Percentiles rank a stretch among this genome's conserved stretches.
Evolutionary conservation across 1,140 invertebrate species (phyloP).

Genomic region (Chymomyza costata): DNA sequence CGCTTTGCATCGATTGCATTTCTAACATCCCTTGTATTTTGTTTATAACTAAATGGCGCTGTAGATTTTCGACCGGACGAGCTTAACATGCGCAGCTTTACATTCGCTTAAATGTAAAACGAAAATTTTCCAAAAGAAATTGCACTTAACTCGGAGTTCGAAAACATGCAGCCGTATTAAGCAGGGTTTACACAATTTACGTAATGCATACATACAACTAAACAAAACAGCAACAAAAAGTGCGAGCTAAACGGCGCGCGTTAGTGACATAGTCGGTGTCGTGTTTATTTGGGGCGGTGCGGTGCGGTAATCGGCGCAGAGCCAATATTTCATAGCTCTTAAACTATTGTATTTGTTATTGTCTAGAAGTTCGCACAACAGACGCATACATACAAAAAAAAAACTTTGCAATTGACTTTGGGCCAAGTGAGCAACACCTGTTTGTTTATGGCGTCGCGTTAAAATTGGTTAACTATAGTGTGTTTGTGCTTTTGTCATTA

Average conservation of each 20-base stretch:
- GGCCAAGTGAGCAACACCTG: slow-evolving; percentile 22
- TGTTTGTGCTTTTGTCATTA: slow-evolving; percentile 17
- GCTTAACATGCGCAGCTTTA: slow-evolving; percentile 10
- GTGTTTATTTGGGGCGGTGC: too few relatives aligned
- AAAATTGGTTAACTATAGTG: slow-evolving; percentile 22
- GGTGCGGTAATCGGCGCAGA: too few relatives aligned
- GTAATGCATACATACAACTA: too few relatives aligned
- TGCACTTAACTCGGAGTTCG: not conserved
- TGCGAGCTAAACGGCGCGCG: too few relatives aligned
- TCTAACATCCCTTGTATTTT: slow-evolving; percentile 29
- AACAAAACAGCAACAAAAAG: too few relatives aligned
- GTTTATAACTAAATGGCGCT: slow-evolving; percentile 39
- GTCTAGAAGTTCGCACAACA: too few relatives aligned
- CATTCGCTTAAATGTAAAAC: slow-evolving; percentile 1
- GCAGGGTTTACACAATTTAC: too few relatives aligned
- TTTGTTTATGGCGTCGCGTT: slow-evolving; percentile 32
- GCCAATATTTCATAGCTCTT: too few relatives aligned
- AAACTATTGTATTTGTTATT: too few relatives aligned
- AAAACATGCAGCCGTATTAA: too few relatives aligned
- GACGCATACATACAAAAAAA: not conserved
- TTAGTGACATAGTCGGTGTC: too few relatives aligned
- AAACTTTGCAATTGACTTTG: slow-evolving; percentile 35
- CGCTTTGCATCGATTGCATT: too few relatives aligned
- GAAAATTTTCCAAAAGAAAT: slow-evolving; percentile 22
- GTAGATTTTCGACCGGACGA: slow-evolving; percentile 17